Conservation (phyloP, 2,888 invertebrate genomes). For the Lydus trimaculatus region DNA sequence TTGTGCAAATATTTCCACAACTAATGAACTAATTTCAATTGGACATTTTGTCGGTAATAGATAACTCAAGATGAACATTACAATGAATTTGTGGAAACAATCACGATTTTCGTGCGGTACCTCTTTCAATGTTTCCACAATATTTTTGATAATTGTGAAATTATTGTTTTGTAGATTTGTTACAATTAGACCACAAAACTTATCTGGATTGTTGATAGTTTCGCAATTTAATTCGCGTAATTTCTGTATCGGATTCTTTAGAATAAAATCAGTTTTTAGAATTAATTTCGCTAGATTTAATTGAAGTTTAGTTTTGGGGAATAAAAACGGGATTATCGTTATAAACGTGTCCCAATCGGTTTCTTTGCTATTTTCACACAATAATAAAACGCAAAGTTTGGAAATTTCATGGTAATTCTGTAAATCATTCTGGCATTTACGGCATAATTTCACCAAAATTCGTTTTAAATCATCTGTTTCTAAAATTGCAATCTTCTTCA, state of each 20-base stretch:
- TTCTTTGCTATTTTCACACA: slow-evolving; percentile 35
- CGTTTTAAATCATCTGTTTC: slow-evolving; percentile 56
- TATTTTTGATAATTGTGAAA: slow-evolving; percentile 26
- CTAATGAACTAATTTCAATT: slow-evolving; percentile 56
- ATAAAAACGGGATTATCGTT: slow-evolving; percentile 69
- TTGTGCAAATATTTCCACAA: slow-evolving; percentile 61
- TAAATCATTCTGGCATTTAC: slow-evolving; percentile 56
- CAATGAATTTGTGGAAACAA: slow-evolving; percentile 47
- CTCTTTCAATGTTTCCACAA: slow-evolving; percentile 38
- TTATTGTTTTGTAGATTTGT: slow-evolving; percentile 34
- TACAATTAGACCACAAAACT: slow-evolving; percentile 40
- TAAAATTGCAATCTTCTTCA: slow-evolving; percentile 47
- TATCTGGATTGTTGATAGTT: slow-evolving; percentile 17
- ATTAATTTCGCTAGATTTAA: slow-evolving; percentile 59
- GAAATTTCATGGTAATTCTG: slow-evolving; percentile 59
- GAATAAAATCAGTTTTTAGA: slow-evolving; percentile 59
- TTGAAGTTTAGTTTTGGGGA: slow-evolving; percentile 63
- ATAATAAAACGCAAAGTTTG: slow-evolving; percentile 37
- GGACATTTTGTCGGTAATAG: slow-evolving; percentile 57
- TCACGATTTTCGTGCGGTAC: slow-evolving; percentile 34
- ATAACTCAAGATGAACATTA: slow-evolving; percentile 61
- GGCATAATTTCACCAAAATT: slow-evolving; percentile 64
- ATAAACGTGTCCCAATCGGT: slow-evolving; percentile 67
- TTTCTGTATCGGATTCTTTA: slow-evolving; percentile 50
- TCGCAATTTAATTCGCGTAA: slow-evolving; percentile 6